Conservation (phyloP, 2,888 invertebrate genomes). For the Parnassius orleans region DNA sequence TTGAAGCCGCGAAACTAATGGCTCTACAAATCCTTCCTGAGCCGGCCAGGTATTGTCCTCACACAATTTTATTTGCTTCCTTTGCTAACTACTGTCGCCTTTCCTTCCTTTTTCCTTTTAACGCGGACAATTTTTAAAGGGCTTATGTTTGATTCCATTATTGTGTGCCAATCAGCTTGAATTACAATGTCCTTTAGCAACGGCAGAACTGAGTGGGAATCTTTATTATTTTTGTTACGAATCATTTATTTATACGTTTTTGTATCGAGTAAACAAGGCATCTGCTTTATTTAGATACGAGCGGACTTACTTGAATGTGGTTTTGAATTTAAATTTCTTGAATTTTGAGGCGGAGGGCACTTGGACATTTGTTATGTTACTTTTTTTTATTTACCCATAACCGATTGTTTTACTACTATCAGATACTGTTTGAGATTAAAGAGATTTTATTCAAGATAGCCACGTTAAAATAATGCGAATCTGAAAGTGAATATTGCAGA, state of each 20-base stretch:
- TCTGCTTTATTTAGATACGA: constrained; percentile 72
- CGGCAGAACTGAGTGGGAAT: constrained; percentile 71
- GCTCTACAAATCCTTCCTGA: constrained; percentile 73
- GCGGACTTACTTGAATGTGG: constrained; percentile 46
- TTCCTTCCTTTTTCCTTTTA: constrained; percentile 70
- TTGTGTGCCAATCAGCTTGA: constrained; percentile 81
- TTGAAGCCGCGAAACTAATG: constrained; percentile 57
- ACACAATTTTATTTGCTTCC: constrained; percentile 69
- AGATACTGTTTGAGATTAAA: no score
- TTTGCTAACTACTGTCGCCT: constrained; percentile 57
- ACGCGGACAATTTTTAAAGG: constrained; percentile 78
- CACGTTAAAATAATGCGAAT: no score
- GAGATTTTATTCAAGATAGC: no score
- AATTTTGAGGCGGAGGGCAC: constrained; percentile 48
- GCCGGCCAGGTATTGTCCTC: constrained; percentile 72
- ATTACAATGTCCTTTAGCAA: constrained; percentile 79
- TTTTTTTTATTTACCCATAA: constrained; percentile 3
- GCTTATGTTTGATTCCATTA: constrained; percentile 79
- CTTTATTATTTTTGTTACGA: constrained; percentile 71
- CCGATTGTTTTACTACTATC: not conserved
- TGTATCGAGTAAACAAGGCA: constrained; percentile 68
- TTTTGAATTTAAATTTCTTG: constrained; percentile 63
- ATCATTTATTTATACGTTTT: constrained; percentile 69
- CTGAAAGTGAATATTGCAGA: no score
- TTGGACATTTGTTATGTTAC: constrained; percentile 34